Evolutionary conservation across 1,140 invertebrate genomes (phyloP), one percentile per base, ranked within the genome.

Genomic region (Drosophila elegans): DNA sequence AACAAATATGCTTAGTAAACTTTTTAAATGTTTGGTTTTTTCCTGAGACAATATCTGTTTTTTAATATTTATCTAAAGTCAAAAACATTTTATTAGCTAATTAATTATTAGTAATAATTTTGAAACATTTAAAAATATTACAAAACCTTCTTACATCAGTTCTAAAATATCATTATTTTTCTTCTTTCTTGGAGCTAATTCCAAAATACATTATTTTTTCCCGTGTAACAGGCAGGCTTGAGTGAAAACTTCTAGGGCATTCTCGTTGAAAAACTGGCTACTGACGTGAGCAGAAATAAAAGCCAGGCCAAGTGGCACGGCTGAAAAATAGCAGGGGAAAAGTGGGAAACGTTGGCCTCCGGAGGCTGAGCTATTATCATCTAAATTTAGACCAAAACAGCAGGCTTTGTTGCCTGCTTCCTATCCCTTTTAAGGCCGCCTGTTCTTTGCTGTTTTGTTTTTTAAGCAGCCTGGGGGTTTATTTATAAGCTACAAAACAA

Each of bases 201-300:
- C n/a, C n/a, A 32, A 13, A 32, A 10, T 13, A 32, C 0, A 13
- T 3, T 6, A 29, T 29, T n/a, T 29, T 48, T 74, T 45, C n/a
- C 45, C 3, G 44, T 39, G 36, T 16, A 34, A 10, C 21, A 12
- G 27, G 9, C 42, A 60, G 45, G 36, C 41, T 46, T 16, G 45
- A 29, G 59, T 64, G 46, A 63, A 63, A 69, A 56, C 36, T 73
- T 75, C 45, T 77, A 25, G 49, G 32, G 45, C 61, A 11, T 72
- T 44, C 34, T 74, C 3, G 39, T 54, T 55, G 25, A 56, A 63
- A 46, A 71, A 84, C 84, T 61, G 54, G 48, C 72, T 73, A 73
- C 48, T 73, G 67, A 75, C 83, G 80, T 78, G 78, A 42, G 42
- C 72, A 59, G 49, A 71, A 86, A 86, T 75, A 85, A 80, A 42